phyloP scores from a whole-genome alignment of 1,140 invertebrate species.

The Papilio aristodemus region DNA sequence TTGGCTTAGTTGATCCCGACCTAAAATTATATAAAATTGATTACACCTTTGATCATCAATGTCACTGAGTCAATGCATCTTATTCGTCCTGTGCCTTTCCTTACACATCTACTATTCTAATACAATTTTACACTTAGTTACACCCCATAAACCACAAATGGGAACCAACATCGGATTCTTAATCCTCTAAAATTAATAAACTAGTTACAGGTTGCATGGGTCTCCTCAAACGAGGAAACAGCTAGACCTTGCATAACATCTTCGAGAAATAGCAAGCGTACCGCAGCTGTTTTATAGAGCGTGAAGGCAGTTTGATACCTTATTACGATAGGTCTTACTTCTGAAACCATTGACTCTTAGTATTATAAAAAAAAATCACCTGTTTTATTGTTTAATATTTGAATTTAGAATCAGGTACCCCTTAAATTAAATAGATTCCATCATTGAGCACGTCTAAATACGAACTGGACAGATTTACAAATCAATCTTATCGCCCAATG shows the following conservation, averaged over 20 bases:
- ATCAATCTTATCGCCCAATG: not conserved
- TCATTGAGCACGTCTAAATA: not conserved
- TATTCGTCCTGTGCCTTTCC: too few species aligned
- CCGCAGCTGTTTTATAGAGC: constrained; percentile 1
- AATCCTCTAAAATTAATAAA: not conserved
- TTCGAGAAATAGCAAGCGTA: constrained; percentile 1
- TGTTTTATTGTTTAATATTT: too few species aligned
- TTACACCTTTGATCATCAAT: not conserved
- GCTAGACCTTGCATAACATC: constrained; percentile 3
- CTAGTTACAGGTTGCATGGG: not conserved
- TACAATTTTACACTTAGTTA: too few species aligned
- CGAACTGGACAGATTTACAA: not conserved
- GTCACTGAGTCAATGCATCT: too few species aligned
- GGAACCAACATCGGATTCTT: not conserved
- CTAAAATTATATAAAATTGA: constrained; percentile 45
- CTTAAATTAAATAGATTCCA: too few species aligned
- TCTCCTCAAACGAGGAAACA: constrained; percentile 22
- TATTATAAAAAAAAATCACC: too few species aligned
- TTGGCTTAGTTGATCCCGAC: constrained; percentile 71
- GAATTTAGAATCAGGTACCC: too few species aligned
- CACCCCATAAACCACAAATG: too few species aligned
- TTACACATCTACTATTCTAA: too few species aligned
- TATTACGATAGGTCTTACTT: not conserved
- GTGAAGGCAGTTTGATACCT: constrained; percentile 9
- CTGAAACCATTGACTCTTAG: not conserved